Evolutionary conservation across 2,113 vertebrate species (phyloP).

Genomic region (Caranx melampygus): DNA sequence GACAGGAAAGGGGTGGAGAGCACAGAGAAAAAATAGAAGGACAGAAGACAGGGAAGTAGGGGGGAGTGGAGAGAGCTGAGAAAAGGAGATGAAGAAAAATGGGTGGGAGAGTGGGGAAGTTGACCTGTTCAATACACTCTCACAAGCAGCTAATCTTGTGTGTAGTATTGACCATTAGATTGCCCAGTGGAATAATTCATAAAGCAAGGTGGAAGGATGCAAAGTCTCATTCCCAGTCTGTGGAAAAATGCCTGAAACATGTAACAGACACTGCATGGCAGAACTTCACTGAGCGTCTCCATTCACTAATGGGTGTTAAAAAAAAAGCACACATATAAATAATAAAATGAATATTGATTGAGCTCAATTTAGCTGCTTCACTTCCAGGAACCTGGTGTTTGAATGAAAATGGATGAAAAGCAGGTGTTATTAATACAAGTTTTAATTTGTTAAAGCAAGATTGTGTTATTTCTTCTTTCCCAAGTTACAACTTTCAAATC

Average conservation of each 20-base stretch:
- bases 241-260: conserved; percentile 43
- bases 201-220: conserved; percentile 40
- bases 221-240: conserved; percentile 42
- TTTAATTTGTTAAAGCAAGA: not conserved
- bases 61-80: conserved; percentile 19
- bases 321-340: not conserved
- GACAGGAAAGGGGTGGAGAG: conserved; percentile 32
- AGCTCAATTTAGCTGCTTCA: not conserved
- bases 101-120: conserved; percentile 32
- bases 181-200: conserved; percentile 73
- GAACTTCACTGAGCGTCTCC: conserved; percentile 1
- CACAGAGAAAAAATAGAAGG: conserved; percentile 33
- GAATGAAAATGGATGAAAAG: not conserved
- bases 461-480: not conserved
- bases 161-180: conserved; percentile 69
- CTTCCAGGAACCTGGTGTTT: not conserved
- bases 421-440: not conserved
- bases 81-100: conserved; percentile 55
- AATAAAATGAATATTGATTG: not conserved
- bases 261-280: not conserved
- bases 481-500: not conserved
- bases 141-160: conserved; percentile 67
- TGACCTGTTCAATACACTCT: conserved; percentile 64
- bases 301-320: not conserved
- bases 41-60: not conserved